phyloP scores from a whole-genome alignment of 2,113 vertebrate species.

The Elephantulus edwardii region DNA sequence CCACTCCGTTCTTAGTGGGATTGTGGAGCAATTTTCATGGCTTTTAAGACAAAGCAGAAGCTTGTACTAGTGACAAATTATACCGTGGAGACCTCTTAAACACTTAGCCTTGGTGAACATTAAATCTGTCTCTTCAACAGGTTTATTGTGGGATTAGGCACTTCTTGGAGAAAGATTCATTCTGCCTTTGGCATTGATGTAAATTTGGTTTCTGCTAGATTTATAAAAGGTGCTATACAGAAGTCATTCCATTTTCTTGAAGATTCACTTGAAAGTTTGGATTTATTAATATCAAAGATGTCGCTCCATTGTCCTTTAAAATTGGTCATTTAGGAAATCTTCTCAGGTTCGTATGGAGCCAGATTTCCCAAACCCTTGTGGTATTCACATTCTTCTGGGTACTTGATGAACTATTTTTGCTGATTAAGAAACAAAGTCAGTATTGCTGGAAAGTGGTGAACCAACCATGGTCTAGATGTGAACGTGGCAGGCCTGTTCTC shows the following conservation, averaged over 20 bases:
- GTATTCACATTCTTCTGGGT: neutral
- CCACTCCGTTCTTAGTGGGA: slow-evolving; percentile 57
- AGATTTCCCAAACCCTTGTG: neutral
- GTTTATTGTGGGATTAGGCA: slow-evolving; percentile 69
- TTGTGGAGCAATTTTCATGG: slow-evolving; percentile 60
- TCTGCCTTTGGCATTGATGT: slow-evolving; percentile 69
- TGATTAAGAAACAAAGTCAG: neutral
- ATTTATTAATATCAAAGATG: slow-evolving; percentile 34
- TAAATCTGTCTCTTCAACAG: slow-evolving; percentile 74
- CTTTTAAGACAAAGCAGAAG: slow-evolving; percentile 71
- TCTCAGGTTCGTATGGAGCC: neutral
- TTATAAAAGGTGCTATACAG: slow-evolving; percentile 62
- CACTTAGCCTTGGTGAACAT: slow-evolving; percentile 64
- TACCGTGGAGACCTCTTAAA: slow-evolving; percentile 75
- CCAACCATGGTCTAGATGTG: neutral
- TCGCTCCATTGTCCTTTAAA: slow-evolving; percentile 15
- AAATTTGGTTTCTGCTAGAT: slow-evolving; percentile 66
- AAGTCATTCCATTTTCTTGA: slow-evolving; percentile 70
- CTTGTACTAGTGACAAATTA: slow-evolving; percentile 72
- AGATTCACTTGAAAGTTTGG: slow-evolving; percentile 30
- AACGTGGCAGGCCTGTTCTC: neutral
- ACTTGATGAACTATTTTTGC: neutral
- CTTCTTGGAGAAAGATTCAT: slow-evolving; percentile 66
- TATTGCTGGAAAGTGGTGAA: neutral
- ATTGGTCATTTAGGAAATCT: neutral